Conservation (phyloP, 2,113 vertebrate genomes). For the Epinephelus lanceolatus region DNA sequence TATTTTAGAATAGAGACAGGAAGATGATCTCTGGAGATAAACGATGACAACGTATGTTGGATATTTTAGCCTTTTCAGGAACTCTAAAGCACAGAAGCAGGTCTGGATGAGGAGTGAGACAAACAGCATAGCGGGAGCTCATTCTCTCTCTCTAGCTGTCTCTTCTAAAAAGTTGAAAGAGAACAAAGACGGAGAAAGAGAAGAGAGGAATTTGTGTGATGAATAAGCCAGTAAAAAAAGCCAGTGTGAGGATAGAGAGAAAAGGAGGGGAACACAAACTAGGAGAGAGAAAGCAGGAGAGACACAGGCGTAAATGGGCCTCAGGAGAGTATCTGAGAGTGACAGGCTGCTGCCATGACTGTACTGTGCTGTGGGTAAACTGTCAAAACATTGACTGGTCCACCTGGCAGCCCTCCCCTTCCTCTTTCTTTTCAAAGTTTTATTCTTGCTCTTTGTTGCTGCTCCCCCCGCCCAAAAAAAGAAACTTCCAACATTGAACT, state of each 20-base stretch:
- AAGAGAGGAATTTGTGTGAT: slow-evolving; percentile 55
- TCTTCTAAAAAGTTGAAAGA: slow-evolving; percentile 54
- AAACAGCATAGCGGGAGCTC: slow-evolving; percentile 48
- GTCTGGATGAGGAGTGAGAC: slow-evolving; percentile 52
- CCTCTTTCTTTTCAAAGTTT: slow-evolving; percentile 42
- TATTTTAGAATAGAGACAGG: slow-evolving; percentile 32
- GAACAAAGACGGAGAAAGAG: slow-evolving; percentile 15
- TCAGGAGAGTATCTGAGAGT: slow-evolving; percentile 64
- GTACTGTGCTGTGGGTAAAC: slow-evolving; percentile 68
- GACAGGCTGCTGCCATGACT: slow-evolving; percentile 70
- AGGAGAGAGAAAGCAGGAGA: slow-evolving; percentile 55
- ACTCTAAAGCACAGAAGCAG: slow-evolving; percentile 58
- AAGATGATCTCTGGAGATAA: slow-evolving; percentile 46
- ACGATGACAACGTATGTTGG: slow-evolving; percentile 34
- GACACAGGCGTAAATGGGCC: slow-evolving; percentile 63
- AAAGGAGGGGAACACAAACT: slow-evolving; percentile 38
- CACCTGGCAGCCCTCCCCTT: slow-evolving; percentile 62
- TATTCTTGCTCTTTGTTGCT: slow-evolving; percentile 35
- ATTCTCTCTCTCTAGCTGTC: slow-evolving; percentile 26
- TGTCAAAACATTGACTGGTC: slow-evolving; percentile 74
- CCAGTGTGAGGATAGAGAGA: slow-evolving; percentile 30
- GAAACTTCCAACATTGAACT: slow-evolving; percentile 30
- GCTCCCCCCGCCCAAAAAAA: not conserved
- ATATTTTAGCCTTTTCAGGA: slow-evolving; percentile 59
- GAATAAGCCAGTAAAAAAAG: slow-evolving; percentile 28